These are phyloP conservation scores for Aphelenchoides avenae DNA, from an alignment of 1,140 invertebrate species.

Conservation along the genomic window DNA sequence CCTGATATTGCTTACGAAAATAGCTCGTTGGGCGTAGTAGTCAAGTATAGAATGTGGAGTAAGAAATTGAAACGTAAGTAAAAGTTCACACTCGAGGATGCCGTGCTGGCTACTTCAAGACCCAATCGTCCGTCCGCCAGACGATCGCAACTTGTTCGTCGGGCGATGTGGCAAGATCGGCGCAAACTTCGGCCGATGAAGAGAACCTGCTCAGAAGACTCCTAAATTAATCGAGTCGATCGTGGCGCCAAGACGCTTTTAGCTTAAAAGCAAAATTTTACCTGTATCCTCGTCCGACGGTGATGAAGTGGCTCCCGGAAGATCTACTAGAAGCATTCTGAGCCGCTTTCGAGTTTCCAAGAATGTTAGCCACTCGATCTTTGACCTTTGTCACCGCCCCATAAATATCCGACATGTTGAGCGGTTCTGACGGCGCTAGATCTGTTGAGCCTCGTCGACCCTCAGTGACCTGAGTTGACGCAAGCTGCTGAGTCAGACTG, in stretches of 20 bases:
- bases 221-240: slow-evolving; percentile 10
- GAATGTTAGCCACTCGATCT: background rate
- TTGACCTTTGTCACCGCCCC: background rate
- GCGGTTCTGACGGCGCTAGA: background rate
- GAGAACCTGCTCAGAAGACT: slow-evolving; percentile 22
- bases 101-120: no score
- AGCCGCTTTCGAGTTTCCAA: slow-evolving; percentile 9
- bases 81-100: no score
- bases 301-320: slow-evolving; percentile 16
- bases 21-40: no score
- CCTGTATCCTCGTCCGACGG: slow-evolving; percentile 24
- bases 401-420: background rate
- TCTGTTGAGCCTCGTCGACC: background rate
- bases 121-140: slow-evolving; percentile 20
- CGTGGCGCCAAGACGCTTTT: background rate
- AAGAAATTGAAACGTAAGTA: no score
- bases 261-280: background rate
- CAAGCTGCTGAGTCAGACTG: slow-evolving; percentile 18
- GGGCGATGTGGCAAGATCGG: background rate
- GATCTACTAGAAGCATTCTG: slow-evolving; percentile 2
- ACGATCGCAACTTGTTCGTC: slow-evolving; percentile 20
- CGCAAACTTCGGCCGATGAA: slow-evolving; percentile 1
- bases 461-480: slow-evolving; percentile 8
- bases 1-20: no score
- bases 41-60: no score